These are phyloP conservation scores for Invenusta paracnida DNA, from an alignment of 2,888 invertebrate genomes.

Conservation along the genomic window DNA sequence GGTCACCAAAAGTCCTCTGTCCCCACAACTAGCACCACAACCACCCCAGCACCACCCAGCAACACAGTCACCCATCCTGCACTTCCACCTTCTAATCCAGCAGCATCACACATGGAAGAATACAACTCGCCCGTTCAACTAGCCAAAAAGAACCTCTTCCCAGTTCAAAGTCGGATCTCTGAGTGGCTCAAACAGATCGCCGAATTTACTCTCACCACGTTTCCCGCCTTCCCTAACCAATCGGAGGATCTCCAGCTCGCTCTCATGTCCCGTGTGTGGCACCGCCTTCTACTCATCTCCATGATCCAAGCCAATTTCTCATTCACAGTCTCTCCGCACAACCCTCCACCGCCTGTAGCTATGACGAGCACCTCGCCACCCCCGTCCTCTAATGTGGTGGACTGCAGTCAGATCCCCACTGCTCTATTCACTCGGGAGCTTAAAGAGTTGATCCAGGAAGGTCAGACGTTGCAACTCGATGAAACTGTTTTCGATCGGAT, in stretches of 20 bases:
- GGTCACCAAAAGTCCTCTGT: too few species aligned
- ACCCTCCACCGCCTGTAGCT: background rate
- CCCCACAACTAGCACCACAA: background rate
- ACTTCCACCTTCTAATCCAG: too few species aligned
- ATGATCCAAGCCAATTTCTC: background rate
- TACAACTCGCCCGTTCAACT: slow-evolving; percentile 3
- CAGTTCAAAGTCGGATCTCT: slow-evolving; percentile 8
- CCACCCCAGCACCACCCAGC: background rate
- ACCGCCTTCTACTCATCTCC: background rate
- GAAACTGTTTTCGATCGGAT: background rate
- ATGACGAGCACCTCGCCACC: background rate
- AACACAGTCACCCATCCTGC: background rate
- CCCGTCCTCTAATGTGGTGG: background rate
- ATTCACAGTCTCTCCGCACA: background rate
- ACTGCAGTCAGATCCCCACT: background rate
- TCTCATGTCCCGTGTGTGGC: background rate
- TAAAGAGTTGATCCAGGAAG: background rate
- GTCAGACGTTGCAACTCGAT: background rate
- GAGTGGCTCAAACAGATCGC: slow-evolving; percentile 29
- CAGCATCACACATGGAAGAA: too few species aligned
- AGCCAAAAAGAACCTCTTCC: slow-evolving; percentile 30
- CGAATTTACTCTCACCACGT: background rate
- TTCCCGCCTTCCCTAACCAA: background rate
- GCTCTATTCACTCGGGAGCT: background rate
- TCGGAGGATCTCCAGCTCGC: background rate